Base-by-base conservation (phyloP, 2,113 vertebrate genomes). In the Egretta garzetta region DNA sequence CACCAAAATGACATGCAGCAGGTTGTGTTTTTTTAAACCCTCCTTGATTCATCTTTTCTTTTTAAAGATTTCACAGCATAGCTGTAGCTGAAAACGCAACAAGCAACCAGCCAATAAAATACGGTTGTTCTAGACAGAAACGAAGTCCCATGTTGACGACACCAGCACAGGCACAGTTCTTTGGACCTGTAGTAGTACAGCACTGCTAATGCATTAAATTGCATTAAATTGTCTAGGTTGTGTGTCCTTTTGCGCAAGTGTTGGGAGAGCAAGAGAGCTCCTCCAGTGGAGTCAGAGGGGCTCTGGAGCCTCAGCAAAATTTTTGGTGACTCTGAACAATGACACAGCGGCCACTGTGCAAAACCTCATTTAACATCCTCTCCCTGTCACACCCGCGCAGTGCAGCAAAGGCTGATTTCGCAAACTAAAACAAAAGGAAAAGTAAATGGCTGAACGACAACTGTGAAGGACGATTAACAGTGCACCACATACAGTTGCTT, bases 1-100 rank as follows among this genome's bases (percentile, higher is more conserved):
- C 80, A 86, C 73, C 80, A 92, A 86, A 94, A 85, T 35, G 52
- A 94, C 33, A 91, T 58, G 39, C 21, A 75, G 62, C 39, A 93
- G 77, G 43, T 22, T 85, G 73, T 26, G 4, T 4, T 52, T 85
- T 64, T 87, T 87, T 56, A 87, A 94, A 63, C 0, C 0, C 30
- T 53, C 62, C 19, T 79, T 81, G 73, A 84, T 74, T 91, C 20
- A 84, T 66, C 68, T 60, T 66, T 60, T 84, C 53, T 64, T 89
- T 94, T 93, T 74, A 66, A 62, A 70, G 47, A 68, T 64, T 89
- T 81, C 83, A 84, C 39, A 47, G 76, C 24, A 17, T 9, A 89
- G 53, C 58, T 84, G 73, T 75, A 82, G 58, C 60, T 92, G 52
- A 96, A 83, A 71, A 84, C 0, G 5, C n/a, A 81, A 56, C 30